Percentiles rank a stretch among this genome's conserved stretches.
phyloP scores from a whole-genome alignment of 2,113 vertebrate genomes.

The Zeus faber region DNA sequence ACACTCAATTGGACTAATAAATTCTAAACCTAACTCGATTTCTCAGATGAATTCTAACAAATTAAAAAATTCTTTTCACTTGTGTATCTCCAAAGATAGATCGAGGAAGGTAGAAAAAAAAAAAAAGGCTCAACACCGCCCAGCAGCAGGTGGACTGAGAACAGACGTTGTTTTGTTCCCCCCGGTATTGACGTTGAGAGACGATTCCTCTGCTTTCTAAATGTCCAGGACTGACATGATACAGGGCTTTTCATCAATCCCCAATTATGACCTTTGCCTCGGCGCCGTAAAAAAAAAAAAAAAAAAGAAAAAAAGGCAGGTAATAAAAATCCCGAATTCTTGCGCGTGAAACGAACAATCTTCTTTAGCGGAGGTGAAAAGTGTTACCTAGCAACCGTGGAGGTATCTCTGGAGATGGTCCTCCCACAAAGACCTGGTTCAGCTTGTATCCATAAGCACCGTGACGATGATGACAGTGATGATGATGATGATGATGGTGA shows the following conservation, averaged over 20 bases:
- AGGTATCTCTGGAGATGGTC: conserved; percentile 73
- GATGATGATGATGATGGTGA: too few species aligned
- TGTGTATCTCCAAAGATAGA: conserved; percentile 8
- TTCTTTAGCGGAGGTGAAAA: conserved; percentile 57
- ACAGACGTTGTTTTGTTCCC: conserved; percentile 44
- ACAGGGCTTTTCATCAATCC: conserved; percentile 72
- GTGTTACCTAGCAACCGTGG: conserved; percentile 59
- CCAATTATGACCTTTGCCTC: conserved; percentile 62
- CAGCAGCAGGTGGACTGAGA: conserved; percentile 32
- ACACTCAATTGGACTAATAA: too few species aligned
- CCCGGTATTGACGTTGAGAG: conserved; percentile 49
- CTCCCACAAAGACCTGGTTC: conserved; percentile 67
- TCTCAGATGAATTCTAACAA: too few species aligned
- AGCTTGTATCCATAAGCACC: conserved; percentile 62
- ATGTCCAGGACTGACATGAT: conserved; percentile 54
- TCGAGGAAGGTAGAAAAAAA: conserved; percentile 28
- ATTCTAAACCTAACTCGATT: too few species aligned
- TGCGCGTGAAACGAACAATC: conserved; percentile 44
- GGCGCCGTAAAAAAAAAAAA: too few species aligned
- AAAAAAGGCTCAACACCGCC: too few species aligned
- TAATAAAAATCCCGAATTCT: conserved; percentile 33
- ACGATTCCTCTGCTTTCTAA: conserved; percentile 50
- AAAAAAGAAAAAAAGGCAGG: conserved; percentile 45
- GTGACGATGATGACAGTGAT: too few species aligned
- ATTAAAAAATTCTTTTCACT: too few species aligned